Evolutionary conservation across 1,140 invertebrate species (phyloP).

Genomic region (Achroia grisella): DNA sequence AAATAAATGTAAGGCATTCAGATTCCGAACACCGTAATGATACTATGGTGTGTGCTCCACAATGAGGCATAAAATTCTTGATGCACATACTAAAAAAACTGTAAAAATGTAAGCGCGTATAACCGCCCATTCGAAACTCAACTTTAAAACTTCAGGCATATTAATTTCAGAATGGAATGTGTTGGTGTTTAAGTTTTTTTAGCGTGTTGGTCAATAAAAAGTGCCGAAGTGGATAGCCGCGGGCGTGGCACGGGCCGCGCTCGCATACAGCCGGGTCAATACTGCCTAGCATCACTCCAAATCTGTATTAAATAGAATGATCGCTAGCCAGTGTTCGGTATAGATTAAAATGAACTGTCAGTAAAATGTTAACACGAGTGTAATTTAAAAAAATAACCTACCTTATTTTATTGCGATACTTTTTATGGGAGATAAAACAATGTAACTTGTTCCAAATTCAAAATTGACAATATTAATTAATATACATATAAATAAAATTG

Average conservation of each 20-base stretch:
- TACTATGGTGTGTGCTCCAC: conserved; percentile 16
- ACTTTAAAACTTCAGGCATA: neutral
- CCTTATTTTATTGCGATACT: too few species aligned
- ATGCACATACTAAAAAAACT: conserved; percentile 17
- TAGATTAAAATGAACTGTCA: conserved; percentile 20
- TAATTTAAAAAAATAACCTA: too few species aligned
- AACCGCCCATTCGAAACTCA: conserved; percentile 9
- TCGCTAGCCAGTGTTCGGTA: conserved; percentile 7
- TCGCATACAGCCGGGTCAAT: conserved; percentile 6
- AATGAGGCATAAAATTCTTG: conserved; percentile 39
- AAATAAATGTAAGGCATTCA: conserved; percentile 9
- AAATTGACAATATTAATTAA: too few species aligned
- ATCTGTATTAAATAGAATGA: conserved; percentile 20
- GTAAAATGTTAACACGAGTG: conserved; percentile 6
- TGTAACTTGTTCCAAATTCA: too few species aligned
- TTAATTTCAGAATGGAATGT: conserved; percentile 5
- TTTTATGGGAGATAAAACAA: too few species aligned
- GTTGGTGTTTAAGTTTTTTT: conserved; percentile 12
- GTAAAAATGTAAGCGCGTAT: conserved; percentile 12
- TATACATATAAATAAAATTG: too few species aligned
- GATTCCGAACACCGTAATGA: conserved; percentile 19
- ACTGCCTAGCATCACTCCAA: conserved; percentile 18
- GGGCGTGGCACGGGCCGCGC: conserved; percentile 55
- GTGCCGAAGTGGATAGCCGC: conserved; percentile 31
- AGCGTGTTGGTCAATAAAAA: conserved; percentile 21